Percentiles rank a stretch among this genome's conserved stretches.
phyloP scores from a whole-genome alignment of 1,140 invertebrate genomes.

The Drosophila orena region DNA sequence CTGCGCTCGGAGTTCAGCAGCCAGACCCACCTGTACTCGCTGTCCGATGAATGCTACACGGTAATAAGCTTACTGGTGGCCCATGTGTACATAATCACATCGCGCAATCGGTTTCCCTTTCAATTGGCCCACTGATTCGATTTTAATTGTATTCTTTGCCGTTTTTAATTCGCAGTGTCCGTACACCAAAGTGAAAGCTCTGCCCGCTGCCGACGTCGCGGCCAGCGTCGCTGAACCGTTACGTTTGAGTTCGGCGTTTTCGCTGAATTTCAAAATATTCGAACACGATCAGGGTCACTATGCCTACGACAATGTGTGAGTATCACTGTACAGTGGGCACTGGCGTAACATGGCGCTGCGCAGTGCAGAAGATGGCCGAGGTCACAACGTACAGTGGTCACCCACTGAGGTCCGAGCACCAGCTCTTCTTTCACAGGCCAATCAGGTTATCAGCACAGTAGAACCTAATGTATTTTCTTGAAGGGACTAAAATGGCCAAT shows the following conservation, averaged over 20 bases:
- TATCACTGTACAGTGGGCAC: conserved; percentile 50
- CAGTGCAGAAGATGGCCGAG: too few relatives aligned
- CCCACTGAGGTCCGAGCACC: background rate
- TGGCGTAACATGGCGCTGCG: too few relatives aligned
- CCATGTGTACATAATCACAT: background rate
- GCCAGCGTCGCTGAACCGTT: conserved; percentile 55
- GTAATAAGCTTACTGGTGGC: conserved; percentile 34
- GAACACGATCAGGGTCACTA: conserved; percentile 77
- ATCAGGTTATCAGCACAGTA: too few relatives aligned
- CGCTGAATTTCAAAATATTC: conserved; percentile 81
- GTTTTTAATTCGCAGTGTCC: conserved; percentile 84
- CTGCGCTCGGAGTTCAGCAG: conserved; percentile 39
- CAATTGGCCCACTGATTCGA: conserved; percentile 40
- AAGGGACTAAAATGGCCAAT: too few relatives aligned
- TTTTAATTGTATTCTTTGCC: conserved; percentile 15
- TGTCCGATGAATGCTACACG: conserved; percentile 76
- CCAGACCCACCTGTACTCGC: conserved; percentile 62
- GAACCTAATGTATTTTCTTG: too few relatives aligned
- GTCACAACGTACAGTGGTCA: background rate
- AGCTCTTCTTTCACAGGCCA: too few relatives aligned
- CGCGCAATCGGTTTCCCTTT: conserved; percentile 27
- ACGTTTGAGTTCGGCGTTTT: conserved; percentile 80
- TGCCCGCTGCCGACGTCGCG: conserved; percentile 48
- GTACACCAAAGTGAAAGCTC: conserved; percentile 83
- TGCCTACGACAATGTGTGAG: conserved; percentile 86